These are phyloP conservation scores for Rhagoletis pomonella DNA, from an alignment of 1,140 invertebrate species.

Conservation along the genomic window DNA sequence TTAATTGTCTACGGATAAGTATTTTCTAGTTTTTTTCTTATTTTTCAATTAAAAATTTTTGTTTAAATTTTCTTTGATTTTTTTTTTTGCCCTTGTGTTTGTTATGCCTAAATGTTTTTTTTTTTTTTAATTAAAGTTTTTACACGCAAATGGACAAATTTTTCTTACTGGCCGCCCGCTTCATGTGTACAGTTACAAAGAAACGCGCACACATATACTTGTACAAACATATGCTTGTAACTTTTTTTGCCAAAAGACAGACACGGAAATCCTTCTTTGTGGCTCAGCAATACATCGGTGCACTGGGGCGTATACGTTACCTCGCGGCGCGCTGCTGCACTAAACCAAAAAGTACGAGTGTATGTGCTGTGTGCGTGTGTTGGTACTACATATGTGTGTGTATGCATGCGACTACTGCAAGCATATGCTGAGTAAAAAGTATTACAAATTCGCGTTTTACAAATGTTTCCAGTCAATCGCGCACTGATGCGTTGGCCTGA, in stretches of 20 bases:
- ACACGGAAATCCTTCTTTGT: conserved; percentile 36
- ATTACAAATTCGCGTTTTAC: neutral
- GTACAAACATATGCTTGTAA: neutral
- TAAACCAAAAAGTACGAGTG: neutral
- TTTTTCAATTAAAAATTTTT: neutral
- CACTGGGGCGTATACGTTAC: conserved; percentile 50
- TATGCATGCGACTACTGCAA: neutral
- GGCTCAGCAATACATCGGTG: conserved; percentile 12
- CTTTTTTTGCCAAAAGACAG: neutral
- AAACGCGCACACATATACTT: neutral
- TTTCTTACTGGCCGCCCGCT: neutral
- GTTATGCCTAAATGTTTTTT: neutral
- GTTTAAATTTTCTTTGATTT: neutral
- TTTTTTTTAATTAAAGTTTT: neutral
- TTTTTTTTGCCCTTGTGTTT: neutral
- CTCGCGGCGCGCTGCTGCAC: neutral
- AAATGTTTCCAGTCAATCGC: conserved; percentile 48
- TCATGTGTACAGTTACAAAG: neutral
- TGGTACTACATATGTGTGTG: neutral
- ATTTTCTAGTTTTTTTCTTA: neutral
- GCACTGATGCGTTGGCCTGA: neutral
- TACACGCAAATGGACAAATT: conserved; percentile 27
- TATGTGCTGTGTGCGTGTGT: neutral
- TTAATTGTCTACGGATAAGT: conserved; percentile 24
- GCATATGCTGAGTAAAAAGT: too few relatives aligned